A percentile compares a stretch with the other conserved stretches of the same genome.
Evolutionary conservation across 2,113 vertebrate species (phyloP).

Genomic region (Ahaetulla prasina): DNA sequence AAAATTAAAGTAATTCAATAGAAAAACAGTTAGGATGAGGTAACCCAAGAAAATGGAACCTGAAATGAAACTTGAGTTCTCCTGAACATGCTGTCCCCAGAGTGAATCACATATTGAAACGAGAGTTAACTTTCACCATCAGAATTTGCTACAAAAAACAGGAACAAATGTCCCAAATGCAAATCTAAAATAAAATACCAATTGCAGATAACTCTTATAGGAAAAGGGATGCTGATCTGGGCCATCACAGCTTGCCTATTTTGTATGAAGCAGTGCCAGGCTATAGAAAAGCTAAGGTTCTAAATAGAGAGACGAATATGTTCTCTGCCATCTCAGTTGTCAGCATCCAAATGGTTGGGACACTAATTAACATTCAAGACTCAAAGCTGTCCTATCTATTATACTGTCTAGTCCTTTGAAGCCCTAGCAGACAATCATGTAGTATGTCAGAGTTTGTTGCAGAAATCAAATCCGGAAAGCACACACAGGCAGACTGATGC

Average conservation of each 20-base stretch:
- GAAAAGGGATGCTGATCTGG: background rate
- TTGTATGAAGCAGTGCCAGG: background rate
- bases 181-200: background rate
- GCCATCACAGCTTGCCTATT: background rate
- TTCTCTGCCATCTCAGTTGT: background rate
- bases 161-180: background rate
- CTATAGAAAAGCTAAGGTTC: background rate
- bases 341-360: background rate
- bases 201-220: background rate
- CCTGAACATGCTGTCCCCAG: background rate
- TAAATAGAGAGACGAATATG: background rate
- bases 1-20: background rate
- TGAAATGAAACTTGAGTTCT: background rate
- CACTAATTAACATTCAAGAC: background rate
- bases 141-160: background rate
- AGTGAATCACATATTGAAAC: background rate
- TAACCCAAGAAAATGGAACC: background rate
- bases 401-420: background rate
- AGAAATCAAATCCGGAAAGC: no score
- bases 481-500: no score
- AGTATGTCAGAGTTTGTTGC: background rate
- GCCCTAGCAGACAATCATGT: background rate
- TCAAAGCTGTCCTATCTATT: background rate
- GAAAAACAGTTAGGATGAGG: background rate
- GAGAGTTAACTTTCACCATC: background rate